phyloP scores from a whole-genome alignment of 1,140 invertebrate genomes.

The Drosophila nebulosa region DNA sequence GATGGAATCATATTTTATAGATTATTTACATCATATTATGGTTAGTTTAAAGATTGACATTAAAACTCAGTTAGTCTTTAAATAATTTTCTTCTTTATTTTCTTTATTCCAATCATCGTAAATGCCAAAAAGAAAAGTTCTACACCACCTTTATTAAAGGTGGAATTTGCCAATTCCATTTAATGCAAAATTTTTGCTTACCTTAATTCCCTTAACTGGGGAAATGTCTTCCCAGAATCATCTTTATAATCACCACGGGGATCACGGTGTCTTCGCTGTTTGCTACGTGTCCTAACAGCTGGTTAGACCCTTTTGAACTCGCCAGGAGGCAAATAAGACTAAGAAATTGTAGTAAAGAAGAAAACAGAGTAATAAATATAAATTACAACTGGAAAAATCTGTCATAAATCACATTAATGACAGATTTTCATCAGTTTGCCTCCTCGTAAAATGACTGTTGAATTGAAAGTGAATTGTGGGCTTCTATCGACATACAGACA shows the following conservation, averaged over 20 bases:
- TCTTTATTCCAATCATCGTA: no score
- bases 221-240: not conserved
- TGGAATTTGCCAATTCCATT: not conserved
- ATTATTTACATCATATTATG: no score
- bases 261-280: not conserved
- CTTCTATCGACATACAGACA: conserved; percentile 33
- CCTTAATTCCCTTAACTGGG: not conserved
- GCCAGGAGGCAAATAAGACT: not conserved
- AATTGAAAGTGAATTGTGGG: conserved; percentile 20
- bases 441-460: conserved; percentile 17
- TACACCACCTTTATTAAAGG: not conserved
- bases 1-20: no score
- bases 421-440: conserved; percentile 46
- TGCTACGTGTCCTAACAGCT: not conserved
- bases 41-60: no score
- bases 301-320: not conserved
- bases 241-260: conserved; percentile 9
- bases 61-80: no score
- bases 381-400: conserved; percentile 45
- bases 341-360: conserved; percentile 13
- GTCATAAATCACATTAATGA: conserved; percentile 60
- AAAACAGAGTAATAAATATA: conserved; percentile 50
- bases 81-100: no score
- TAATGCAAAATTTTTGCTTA: not conserved
- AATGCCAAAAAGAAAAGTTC: not conserved